These are phyloP conservation scores for Allygus modestus DNA, from an alignment of 2,888 invertebrate species.

Conservation along the genomic window DNA sequence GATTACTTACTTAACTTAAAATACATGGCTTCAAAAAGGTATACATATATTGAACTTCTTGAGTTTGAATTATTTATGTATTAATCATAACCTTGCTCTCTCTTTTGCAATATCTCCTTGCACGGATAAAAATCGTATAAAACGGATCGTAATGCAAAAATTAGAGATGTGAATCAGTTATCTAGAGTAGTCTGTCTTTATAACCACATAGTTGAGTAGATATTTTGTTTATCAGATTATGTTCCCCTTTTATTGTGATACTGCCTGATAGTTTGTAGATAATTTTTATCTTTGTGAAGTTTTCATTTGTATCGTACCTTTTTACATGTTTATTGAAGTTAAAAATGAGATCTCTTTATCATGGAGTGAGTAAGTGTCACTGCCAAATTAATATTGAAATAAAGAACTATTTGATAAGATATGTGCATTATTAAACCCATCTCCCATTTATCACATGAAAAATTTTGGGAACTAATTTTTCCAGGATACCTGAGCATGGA, in stretches of 20 bases:
- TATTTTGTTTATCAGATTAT: background rate
- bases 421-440: background rate
- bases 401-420: constrained; percentile 20
- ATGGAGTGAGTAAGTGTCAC: constrained; percentile 36
- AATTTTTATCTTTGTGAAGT: constrained; percentile 13
- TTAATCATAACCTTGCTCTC: background rate
- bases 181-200: background rate
- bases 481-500: too few species aligned
- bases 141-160: background rate
- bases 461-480: too few species aligned
- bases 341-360: constrained; percentile 41
- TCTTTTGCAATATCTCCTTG: background rate
- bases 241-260: constrained; percentile 12
- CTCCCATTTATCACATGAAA: too few species aligned
- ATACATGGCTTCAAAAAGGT: too few species aligned
- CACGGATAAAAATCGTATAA: background rate
- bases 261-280: constrained; percentile 4
- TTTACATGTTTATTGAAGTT: constrained; percentile 30
- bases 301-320: constrained; percentile 26
- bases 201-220: background rate
- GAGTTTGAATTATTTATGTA: too few species aligned
- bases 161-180: background rate
- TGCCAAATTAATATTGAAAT: constrained; percentile 49
- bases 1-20: too few species aligned
- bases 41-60: too few species aligned